phyloP scores from a whole-genome alignment of 2,113 vertebrate species.

The Neopipo cinnamomea region DNA sequence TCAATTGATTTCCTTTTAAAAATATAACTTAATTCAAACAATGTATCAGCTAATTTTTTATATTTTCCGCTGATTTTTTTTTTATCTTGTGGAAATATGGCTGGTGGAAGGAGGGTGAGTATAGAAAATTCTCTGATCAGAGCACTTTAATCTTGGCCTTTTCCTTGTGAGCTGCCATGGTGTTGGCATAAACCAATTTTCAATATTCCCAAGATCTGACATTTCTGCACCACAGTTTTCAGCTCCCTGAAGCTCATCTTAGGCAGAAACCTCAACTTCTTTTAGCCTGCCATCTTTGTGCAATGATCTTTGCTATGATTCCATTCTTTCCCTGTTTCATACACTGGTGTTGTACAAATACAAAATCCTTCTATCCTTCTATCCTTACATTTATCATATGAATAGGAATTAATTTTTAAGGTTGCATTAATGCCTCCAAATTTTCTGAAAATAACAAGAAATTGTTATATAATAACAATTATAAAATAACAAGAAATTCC shows the following conservation, averaged over 20 bases:
- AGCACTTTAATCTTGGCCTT: neutral
- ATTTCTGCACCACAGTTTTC: neutral
- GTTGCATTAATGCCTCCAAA: neutral
- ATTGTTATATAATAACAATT: no score
- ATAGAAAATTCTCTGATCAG: neutral
- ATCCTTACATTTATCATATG: neutral
- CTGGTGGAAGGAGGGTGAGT: neutral
- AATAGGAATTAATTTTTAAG: neutral
- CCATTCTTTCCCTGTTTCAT: neutral
- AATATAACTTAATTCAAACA: neutral
- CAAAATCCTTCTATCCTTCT: neutral
- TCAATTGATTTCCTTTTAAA: neutral
- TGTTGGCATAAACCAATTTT: neutral
- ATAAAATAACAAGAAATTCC: neutral
- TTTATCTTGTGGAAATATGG: neutral
- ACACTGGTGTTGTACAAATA: neutral
- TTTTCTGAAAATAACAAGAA: neutral
- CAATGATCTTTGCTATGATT: neutral
- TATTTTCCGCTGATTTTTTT: neutral
- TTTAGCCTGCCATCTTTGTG: neutral
- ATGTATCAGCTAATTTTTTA: neutral
- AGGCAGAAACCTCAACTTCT: neutral
- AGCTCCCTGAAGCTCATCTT: neutral
- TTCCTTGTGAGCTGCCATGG: neutral
- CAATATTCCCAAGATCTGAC: neutral